Conservation (phyloP, 2,888 invertebrate species). For the Hymenopus coronatus region DNA sequence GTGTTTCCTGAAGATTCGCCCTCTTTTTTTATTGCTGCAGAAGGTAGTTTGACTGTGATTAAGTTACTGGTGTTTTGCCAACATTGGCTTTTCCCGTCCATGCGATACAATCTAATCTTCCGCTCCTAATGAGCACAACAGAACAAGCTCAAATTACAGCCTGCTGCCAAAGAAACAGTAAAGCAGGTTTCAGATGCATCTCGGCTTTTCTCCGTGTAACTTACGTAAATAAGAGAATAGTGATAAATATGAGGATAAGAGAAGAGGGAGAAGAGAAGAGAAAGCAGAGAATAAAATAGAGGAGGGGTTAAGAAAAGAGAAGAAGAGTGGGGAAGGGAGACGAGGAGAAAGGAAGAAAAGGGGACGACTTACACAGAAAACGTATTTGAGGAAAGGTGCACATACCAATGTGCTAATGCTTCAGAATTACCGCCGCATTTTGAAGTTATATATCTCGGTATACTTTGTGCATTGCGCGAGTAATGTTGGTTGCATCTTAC, state of each 20-base stretch:
- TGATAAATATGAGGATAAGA: background rate
- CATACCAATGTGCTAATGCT: too few relatives aligned
- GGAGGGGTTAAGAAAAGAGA: too few relatives aligned
- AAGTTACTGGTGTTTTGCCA: background rate
- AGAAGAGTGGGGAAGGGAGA: too few relatives aligned
- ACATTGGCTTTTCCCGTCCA: background rate
- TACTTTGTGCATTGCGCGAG: too few relatives aligned
- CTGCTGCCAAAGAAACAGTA: background rate
- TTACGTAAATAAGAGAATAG: background rate
- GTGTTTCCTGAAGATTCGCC: background rate
- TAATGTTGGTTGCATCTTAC: too few relatives aligned
- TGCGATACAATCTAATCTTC: background rate
- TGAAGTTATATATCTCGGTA: too few relatives aligned
- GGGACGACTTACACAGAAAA: too few relatives aligned
- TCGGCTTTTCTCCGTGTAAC: background rate
- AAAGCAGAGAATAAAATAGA: too few relatives aligned
- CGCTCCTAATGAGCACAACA: background rate
- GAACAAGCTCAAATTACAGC: background rate
- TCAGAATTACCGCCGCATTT: too few relatives aligned
- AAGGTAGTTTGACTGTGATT: background rate
- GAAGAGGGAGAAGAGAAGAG: background rate
- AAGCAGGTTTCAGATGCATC: background rate
- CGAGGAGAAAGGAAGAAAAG: too few relatives aligned
- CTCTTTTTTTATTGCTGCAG: background rate
- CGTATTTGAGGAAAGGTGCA: too few relatives aligned